A percentile compares a stretch with the other conserved stretches of the same genome.
Evolutionary conservation across 1,140 invertebrate species (phyloP).

Genomic region (Pollicipes pollicipes): DNA sequence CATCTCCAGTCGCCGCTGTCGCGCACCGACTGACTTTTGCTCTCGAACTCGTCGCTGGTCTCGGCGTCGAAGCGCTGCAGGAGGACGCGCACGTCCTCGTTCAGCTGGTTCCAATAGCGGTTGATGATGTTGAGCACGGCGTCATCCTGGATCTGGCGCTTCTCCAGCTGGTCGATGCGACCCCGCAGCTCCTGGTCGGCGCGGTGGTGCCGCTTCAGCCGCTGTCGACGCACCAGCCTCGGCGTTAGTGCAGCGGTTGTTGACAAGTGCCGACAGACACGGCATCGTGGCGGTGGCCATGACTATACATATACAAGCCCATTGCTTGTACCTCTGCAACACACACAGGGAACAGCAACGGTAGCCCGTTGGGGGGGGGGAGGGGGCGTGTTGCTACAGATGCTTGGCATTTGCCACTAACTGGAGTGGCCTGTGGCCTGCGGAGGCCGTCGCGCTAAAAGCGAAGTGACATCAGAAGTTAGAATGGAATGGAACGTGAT

Average conservation of each 20-base stretch:
- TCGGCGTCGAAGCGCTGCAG: constrained; percentile 93
- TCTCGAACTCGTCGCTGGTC: constrained; percentile 88
- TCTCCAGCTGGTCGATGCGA: constrained; percentile 89
- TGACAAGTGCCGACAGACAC: too few relatives aligned
- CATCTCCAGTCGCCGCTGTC: too few relatives aligned
- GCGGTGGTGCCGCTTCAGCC: constrained; percentile 73
- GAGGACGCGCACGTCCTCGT: constrained; percentile 88
- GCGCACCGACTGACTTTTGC: constrained; percentile 43
- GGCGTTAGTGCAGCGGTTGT: too few relatives aligned
- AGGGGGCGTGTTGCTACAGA: too few relatives aligned
- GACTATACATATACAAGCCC: constrained; percentile 2
- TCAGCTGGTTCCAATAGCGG: constrained; percentile 92
- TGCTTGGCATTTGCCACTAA: too few relatives aligned
- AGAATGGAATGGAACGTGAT: too few relatives aligned
- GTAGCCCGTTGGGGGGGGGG: too few relatives aligned
- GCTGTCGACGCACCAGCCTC: constrained; percentile 34
- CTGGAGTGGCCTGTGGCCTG: too few relatives aligned
- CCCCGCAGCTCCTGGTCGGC: constrained; percentile 74
- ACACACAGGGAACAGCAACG: too few relatives aligned
- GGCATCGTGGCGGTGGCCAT: constrained; percentile 7
- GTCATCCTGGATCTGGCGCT: constrained; percentile 92
- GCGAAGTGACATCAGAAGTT: too few relatives aligned
- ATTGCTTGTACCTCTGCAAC: too few relatives aligned
- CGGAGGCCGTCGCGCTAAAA: too few relatives aligned
- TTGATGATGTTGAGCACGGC: constrained; percentile 94